A percentile compares a stretch with the other conserved stretches of the same genome.
phyloP scores from a whole-genome alignment of 2,888 invertebrate species.

The Lydus trimaculatus region DNA sequence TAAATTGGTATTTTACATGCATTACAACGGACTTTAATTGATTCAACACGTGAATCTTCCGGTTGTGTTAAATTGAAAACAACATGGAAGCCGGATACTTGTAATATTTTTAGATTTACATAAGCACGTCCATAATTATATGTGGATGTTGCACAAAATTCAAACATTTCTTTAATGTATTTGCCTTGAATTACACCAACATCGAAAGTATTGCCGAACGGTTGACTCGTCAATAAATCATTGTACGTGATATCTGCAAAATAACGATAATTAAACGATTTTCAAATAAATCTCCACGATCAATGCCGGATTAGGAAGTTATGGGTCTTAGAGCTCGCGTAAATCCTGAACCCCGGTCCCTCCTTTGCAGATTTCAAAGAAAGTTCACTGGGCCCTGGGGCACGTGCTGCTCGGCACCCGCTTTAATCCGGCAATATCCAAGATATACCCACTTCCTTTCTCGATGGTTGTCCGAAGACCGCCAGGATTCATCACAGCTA shows the following conservation, averaged over 20 bases:
- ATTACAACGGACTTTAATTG: slow-evolving; percentile 67
- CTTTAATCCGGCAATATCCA: too few relatives aligned
- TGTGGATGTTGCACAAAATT: slow-evolving; percentile 62
- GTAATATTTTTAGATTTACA: slow-evolving; percentile 64
- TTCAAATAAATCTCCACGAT: neutral
- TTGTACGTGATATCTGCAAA: slow-evolving; percentile 74
- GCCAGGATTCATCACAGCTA: slow-evolving; percentile 73
- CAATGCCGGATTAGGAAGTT: too few relatives aligned
- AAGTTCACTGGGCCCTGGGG: too few relatives aligned
- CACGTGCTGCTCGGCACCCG: too few relatives aligned
- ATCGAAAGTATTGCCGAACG: slow-evolving; percentile 80
- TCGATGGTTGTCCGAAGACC: slow-evolving; percentile 72
- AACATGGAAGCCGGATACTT: slow-evolving; percentile 70
- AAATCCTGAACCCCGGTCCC: too few relatives aligned
- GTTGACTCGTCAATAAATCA: slow-evolving; percentile 72
- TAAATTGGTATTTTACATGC: slow-evolving; percentile 71
- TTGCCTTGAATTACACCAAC: slow-evolving; percentile 74
- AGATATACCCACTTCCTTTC: slow-evolving; percentile 63
- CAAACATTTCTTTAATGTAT: slow-evolving; percentile 69
- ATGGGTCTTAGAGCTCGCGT: too few relatives aligned
- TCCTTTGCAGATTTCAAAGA: too few relatives aligned
- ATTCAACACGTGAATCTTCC: slow-evolving; percentile 66
- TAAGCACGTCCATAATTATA: slow-evolving; percentile 57
- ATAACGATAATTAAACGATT: neutral
- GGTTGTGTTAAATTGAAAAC: slow-evolving; percentile 69